Evolutionary conservation across 2,888 invertebrate genomes (phyloP).

Genomic region (Dolichopus griseipennis): DNA sequence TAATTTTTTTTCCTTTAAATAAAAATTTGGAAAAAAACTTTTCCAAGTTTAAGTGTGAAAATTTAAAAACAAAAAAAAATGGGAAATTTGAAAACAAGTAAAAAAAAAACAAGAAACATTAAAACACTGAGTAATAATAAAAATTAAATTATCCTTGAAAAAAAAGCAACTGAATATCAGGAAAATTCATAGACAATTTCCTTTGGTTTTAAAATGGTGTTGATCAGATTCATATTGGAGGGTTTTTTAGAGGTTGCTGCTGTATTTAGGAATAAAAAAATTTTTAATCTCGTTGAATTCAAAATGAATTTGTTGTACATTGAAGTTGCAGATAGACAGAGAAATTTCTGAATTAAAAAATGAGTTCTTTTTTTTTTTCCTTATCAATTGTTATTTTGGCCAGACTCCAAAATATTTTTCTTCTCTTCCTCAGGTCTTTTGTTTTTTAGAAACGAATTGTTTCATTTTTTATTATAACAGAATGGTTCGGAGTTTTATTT

Average conservation of each 20-base stretch:
- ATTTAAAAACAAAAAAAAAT: not conserved
- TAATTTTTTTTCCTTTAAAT: too few species aligned
- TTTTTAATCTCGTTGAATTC: not conserved
- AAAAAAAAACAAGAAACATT: not conserved
- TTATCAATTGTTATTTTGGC: not conserved
- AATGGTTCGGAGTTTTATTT: too few species aligned
- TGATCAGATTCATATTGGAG: too few species aligned
- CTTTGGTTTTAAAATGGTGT: not conserved
- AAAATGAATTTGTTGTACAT: too few species aligned
- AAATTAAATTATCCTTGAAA: constrained; percentile 6
- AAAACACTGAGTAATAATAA: not conserved
- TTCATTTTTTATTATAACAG: too few species aligned
- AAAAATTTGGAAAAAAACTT: not conserved
- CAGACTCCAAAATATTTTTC: not conserved
- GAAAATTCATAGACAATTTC: not conserved
- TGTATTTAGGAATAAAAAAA: too few species aligned
- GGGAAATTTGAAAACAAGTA: not conserved
- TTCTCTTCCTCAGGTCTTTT: not conserved
- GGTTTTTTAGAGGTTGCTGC: too few species aligned
- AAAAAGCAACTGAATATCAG: not conserved
- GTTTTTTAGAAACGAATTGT: too few species aligned
- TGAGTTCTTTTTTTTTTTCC: too few species aligned
- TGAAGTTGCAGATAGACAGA: too few species aligned
- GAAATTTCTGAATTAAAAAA: too few species aligned
- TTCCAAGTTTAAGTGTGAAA: not conserved